phyloP scores from a whole-genome alignment of 1,140 invertebrate genomes.

The Maniola jurtina region DNA sequence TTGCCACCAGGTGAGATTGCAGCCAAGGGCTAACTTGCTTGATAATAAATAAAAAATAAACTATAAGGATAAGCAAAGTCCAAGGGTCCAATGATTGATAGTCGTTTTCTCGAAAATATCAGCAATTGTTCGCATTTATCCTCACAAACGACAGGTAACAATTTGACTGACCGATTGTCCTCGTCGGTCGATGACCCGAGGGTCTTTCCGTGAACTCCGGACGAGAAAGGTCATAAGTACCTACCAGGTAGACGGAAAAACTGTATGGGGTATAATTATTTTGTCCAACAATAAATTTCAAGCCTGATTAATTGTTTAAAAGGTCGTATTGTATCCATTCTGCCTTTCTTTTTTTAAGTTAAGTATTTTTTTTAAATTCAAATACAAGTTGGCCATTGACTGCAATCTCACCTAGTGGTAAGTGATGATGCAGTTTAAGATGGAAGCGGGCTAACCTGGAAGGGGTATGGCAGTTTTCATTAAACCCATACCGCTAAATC shows the following conservation, averaged over 20 bases:
- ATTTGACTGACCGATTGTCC: not conserved
- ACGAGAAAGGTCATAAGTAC: not conserved
- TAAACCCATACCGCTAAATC: no score
- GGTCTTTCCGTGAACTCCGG: not conserved
- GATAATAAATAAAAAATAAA: no score
- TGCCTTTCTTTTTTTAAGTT: no score
- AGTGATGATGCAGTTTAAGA: no score
- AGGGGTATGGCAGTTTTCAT: no score
- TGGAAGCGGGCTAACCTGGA: no score
- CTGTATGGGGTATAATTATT: not conserved
- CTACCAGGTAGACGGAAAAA: not conserved
- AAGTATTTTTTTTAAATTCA: no score
- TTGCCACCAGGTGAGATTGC: no score
- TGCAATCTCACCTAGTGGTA: no score
- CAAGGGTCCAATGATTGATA: not conserved
- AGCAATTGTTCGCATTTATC: not conserved
- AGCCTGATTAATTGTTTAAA: not conserved
- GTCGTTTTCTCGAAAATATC: not conserved
- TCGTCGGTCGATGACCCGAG: not conserved
- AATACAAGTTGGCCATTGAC: no score
- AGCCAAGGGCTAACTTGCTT: no score
- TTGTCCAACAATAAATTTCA: not conserved
- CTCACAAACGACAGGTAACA: not conserved
- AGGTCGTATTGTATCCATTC: not conserved
- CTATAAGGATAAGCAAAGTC: not conserved